These are phyloP conservation scores for Donacobius atricapilla DNA, from an alignment of 2,113 vertebrate genomes.

Conservation along the genomic window DNA sequence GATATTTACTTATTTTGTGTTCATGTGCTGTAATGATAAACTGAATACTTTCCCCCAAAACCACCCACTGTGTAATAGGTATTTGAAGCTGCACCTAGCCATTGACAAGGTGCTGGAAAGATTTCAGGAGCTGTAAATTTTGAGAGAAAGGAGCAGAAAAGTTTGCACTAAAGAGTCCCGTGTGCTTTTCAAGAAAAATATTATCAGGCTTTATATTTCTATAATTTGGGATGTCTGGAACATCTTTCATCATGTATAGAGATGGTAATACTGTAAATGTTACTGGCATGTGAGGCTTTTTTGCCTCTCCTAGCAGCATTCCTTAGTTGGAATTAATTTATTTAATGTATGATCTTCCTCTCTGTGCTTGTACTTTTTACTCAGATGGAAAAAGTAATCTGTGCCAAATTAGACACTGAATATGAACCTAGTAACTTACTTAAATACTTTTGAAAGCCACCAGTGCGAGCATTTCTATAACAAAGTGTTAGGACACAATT, in stretches of 20 bases:
- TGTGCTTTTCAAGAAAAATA: conserved; percentile 2
- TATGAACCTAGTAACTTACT: background rate
- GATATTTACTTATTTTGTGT: background rate
- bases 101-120: background rate
- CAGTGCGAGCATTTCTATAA: background rate
- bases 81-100: background rate
- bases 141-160: background rate
- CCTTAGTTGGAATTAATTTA: background rate
- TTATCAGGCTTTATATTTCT: conserved; percentile 10
- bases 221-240: background rate
- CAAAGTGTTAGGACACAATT: background rate
- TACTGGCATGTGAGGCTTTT: background rate
- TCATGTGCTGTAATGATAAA: background rate
- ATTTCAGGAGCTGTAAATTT: background rate
- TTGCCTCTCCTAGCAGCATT: background rate
- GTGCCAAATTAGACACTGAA: background rate
- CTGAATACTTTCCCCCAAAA: background rate
- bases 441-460: background rate
- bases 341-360: background rate
- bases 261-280: background rate
- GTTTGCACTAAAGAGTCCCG: background rate
- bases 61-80: background rate
- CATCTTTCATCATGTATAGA: background rate
- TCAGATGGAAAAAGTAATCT: background rate
- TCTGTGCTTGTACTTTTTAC: background rate